phyloP scores from a whole-genome alignment of 2,113 vertebrate genomes.

The Grallaria varia region DNA sequence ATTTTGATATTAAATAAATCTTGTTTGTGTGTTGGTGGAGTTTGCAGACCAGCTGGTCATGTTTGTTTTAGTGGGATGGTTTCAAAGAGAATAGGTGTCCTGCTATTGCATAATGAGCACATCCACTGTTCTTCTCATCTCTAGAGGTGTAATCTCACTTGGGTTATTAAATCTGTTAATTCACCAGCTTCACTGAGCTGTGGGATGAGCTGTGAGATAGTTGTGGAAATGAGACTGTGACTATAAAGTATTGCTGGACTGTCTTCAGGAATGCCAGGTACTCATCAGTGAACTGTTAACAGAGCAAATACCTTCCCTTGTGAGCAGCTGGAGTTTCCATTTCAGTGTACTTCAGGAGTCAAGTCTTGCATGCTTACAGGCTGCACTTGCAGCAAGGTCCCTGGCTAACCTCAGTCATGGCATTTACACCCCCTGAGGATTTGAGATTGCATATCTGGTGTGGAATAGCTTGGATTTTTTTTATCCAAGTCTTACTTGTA shows the following conservation, averaged over 20 bases:
- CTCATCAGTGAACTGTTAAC: not conserved
- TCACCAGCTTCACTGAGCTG: not conserved
- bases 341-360: not conserved
- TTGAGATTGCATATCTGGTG: not conserved
- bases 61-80: not conserved
- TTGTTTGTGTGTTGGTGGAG: not conserved
- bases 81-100: not conserved
- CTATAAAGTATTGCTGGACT: not conserved
- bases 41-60: not conserved
- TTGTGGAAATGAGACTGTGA: not conserved
- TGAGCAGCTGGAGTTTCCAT: not conserved
- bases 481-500: not conserved
- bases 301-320: not conserved
- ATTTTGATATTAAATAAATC: not conserved
- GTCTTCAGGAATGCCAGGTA: not conserved
- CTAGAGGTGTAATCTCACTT: not conserved
- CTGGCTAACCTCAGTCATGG: not conserved
- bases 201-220: not conserved
- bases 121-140: not conserved
- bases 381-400: not conserved
- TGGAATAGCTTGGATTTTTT: not conserved
- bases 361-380: not conserved
- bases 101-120: not conserved
- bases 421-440: not conserved
- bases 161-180: not conserved